Base-by-base conservation (phyloP, 2,113 vertebrate genomes). In the Coreoperca whiteheadi region DNA sequence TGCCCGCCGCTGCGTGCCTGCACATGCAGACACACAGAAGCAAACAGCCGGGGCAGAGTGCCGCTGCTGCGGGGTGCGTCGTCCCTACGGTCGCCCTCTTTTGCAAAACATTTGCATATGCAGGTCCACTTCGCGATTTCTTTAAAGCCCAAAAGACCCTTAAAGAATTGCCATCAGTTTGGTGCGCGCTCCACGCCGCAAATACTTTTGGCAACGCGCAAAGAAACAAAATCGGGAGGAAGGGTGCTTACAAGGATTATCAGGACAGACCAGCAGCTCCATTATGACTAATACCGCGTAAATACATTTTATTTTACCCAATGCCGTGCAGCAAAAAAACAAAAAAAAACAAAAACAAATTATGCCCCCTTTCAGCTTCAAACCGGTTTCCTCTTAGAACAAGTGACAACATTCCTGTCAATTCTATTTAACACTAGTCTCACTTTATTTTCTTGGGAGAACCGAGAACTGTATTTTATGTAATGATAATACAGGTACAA, bases 61-160 rank as follows among this genome's bases (percentile, higher is more conserved):
- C 69, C 32, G 82, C 69, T 60, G 68, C n/a, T 77, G 68, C 77
- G 79, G 72, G 79, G 72, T 41, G 82, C 65, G 57, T 81, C 88
- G 84, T 30, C 77, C 77, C 25, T 56, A 48, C 61, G 56, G 78
- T 68, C 59, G 56, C n/a, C 76, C 66, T 56, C 20, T 69, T 70
- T 76, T n/a, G n/a, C n/a, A n/a, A 70, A 87, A 88, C 78, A 81
- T 68, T 51, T 61, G 16, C 46, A 67, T 74, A 51, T 66, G 74
- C 9, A 6, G 28, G 0, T 72, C 60, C 18, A 66, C 14, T 25
- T 69, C 21, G 32, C 20, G 11, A 46, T 51, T 71, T 12, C 3
- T n/a, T 14, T n/a, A 12, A 8, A 23, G 34, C 7, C 39, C 37
- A 63, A 60, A 63, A 6, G 16, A 53, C 61, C 14, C 73, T n/a